phyloP scores from a whole-genome alignment of 2,888 invertebrate genomes.

The Cyclophora albipunctata region DNA sequence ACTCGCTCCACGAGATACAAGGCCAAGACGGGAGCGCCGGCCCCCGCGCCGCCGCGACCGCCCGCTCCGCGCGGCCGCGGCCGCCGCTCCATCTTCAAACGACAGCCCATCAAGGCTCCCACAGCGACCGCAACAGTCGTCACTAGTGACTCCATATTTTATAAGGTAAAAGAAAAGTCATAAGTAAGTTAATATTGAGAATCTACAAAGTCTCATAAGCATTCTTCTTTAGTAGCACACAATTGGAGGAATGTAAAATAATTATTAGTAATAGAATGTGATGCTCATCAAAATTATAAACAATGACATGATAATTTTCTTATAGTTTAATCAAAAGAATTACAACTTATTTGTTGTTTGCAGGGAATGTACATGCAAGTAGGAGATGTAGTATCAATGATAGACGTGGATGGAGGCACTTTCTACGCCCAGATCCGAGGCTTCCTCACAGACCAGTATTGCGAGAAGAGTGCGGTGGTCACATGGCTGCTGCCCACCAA shows the following conservation, averaged over 20 bases:
- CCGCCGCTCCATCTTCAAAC: slow-evolving; percentile 85
- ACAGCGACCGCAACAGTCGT: slow-evolving; percentile 87
- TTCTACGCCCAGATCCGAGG: slow-evolving; percentile 95
- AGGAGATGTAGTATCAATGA: slow-evolving; percentile 92
- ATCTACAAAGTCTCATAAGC: too few relatives aligned
- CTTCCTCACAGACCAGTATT: slow-evolving; percentile 92
- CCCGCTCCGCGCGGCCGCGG: slow-evolving; percentile 80
- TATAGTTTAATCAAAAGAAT: too few relatives aligned
- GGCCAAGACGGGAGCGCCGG: slow-evolving; percentile 47
- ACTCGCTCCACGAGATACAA: slow-evolving; percentile 76
- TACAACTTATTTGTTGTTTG: too few relatives aligned
- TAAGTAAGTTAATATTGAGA: not conserved
- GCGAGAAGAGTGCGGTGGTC: slow-evolving; percentile 93
- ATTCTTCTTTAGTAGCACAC: too few relatives aligned
- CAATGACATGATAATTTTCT: too few relatives aligned
- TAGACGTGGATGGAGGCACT: slow-evolving; percentile 82
- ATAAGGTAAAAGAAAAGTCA: slow-evolving; percentile 18
- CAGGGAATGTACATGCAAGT: slow-evolving; percentile 88
- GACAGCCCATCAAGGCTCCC: slow-evolving; percentile 87
- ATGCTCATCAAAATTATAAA: too few relatives aligned
- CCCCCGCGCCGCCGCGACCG: slow-evolving; percentile 38
- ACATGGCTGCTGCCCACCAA: slow-evolving; percentile 94
- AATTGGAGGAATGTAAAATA: too few relatives aligned
- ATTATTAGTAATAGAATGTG: too few relatives aligned
- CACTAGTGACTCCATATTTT: slow-evolving; percentile 85